Evolutionary conservation across 1,140 invertebrate species (phyloP), one percentile per base, ranked within the genome.

Genomic region (Drosophila triauraria): DNA sequence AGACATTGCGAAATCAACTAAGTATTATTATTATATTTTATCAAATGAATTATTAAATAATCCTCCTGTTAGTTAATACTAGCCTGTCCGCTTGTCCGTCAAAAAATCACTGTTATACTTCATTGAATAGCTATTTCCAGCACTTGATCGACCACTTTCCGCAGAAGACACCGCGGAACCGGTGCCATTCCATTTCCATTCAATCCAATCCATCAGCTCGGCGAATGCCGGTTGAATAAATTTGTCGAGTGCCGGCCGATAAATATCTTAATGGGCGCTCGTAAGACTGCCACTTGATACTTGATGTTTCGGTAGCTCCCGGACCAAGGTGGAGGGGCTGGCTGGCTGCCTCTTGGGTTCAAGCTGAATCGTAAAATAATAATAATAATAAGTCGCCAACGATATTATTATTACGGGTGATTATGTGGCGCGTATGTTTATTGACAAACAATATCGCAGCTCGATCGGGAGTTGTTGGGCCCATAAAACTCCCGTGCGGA

Each of bases 351-450:
- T 48, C 51, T 74, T 13, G 50, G 35, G 42, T 20, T 67, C 30
- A 75, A 75, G 40, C 48, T 27, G 47, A 35, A 32, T 50, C 59
- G 46, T 78, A 61, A 77, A 77, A 54, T 77, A 79, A 76, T 79
- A 72, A 80, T 61, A 83, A 80, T 86, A 82, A 70, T 75, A 75
- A 56, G 51, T 27, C 35, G 32, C 57, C 40, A 71, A 69, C 71
- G 75, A 67, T 77, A 77, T 78, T 78, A 71, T 67, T 77, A 83
- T 72, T 67, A 50, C 35, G 65, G 77, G 61, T 68, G 72, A 84
- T 90, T 88, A 87, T 88, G 84, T 88, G 84, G 85, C 85, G 84
- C 84, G 86, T 88, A 84, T 88, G 78, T 88, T 84, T 87, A 83
- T 88, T 90, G 84, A 84, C 74, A 88, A 80, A 81, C 69, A 88